Evolutionary conservation across 2,113 vertebrate species (phyloP), one percentile per base, ranked within the genome.

Genomic region (Carassius carassius): DNA sequence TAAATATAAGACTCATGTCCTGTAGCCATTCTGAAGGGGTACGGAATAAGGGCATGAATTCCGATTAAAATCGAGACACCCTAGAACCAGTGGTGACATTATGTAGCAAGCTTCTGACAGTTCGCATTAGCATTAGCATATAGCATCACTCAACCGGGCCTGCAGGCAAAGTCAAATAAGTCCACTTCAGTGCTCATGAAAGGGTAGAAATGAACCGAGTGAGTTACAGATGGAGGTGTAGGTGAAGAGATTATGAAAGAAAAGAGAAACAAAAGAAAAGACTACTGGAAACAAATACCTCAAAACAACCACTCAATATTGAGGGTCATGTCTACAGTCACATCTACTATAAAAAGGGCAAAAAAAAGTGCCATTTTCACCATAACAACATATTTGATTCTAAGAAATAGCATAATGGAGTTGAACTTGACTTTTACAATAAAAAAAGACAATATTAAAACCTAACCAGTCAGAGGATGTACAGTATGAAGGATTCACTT

Each of bases 61-160:
- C 74, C 35, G 32, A 14, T 85, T 5, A 79, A 29, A 86, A 80
- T 32, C 32, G 41, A 47, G 41, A 49, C 37, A 78, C 84, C 86
- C 84, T 81, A 47, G 44, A 86, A 88, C 84, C 82, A 87, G 72
- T 49, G 17, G 77, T 85, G 84, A 88, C 87, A 78, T 88, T 88
- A 86, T 11, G 19, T 47, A 77, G 72, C n/a, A n/a, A 19, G 47
- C 29, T 72, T 37, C 25, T 84, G 85, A 88, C 84, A 73, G 47
- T 35, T 62, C 29, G 14, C 10, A 70, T 82, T 73, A 72, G 60
- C 56, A 60, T 79, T 72, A 80, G 67, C 54, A 19, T 67, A 23
- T 56, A 74, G 73, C 78, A 44, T 62, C 7, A n/a, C 54, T 75
- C 51, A 79, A 60, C 17, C 2, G 7, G 13, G 62, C 25, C 82